Percentiles rank a stretch among this genome's conserved stretches.
Conservation (phyloP, 2,888 invertebrate species). For the Lepidocyrtoides sp. region DNA sequence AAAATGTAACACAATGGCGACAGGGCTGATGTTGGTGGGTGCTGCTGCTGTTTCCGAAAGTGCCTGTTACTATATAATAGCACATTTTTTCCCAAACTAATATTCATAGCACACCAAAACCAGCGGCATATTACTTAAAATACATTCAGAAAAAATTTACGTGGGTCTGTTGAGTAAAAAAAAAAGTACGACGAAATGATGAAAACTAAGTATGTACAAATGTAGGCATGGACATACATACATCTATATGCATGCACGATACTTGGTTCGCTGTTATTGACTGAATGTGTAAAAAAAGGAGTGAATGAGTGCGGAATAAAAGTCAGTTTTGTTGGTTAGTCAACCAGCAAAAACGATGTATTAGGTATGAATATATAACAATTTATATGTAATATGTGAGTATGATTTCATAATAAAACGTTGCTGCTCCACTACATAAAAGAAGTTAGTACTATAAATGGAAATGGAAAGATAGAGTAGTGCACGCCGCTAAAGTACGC, state of each 20-base stretch:
- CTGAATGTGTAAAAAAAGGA: constrained; percentile 40
- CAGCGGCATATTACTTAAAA: no score
- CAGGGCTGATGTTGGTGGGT: neutral
- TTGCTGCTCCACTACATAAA: neutral
- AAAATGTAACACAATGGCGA: constrained; percentile 4
- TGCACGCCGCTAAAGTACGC: constrained; percentile 19
- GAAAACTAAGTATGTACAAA: neutral
- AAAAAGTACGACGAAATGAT: neutral
- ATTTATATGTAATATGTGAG: neutral
- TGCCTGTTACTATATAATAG: neutral
- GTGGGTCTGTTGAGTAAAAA: neutral
- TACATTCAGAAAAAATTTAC: no score
- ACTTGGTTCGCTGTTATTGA: neutral
- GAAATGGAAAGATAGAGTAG: neutral
- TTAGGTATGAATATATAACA: neutral
- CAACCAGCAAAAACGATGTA: constrained; percentile 40
- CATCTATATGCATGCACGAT: neutral
- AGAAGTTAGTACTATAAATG: neutral
- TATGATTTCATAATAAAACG: neutral
- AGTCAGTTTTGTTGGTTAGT: constrained; percentile 54
- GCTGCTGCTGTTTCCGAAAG: neutral
- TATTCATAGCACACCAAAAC: neutral
- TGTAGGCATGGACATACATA: neutral
- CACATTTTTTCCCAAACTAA: neutral
- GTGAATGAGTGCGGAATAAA: constrained; percentile 39